Base-by-base conservation (phyloP, 1,140 invertebrate genomes). In the Berghia stephanieae region DNA sequence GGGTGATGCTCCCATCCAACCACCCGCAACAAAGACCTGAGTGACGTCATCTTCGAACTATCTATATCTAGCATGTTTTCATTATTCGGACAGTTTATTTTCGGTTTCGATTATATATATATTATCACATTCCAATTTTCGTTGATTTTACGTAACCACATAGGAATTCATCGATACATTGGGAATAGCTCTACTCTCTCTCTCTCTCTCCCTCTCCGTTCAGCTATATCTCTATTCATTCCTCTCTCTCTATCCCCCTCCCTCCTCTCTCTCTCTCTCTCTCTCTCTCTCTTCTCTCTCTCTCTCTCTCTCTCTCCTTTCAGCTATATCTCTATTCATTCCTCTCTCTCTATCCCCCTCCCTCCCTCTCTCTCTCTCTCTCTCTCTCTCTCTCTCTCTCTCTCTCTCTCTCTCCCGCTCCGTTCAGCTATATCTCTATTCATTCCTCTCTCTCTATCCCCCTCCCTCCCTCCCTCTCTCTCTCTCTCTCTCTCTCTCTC, bases 401-500 rank as follows among this genome's bases (percentile, higher is more conserved):
- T 10, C 8, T 63, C 57, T 63, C 57, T 10, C 57, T 10, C 57
- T 10, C 57, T 10, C 57, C 8, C 57, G 6, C 57, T 10, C 57
- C 8, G n/a, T 24, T 38, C 31, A 34, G 36, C 63, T 24, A 13
- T 67, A 3, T 67, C 27, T 10, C n/a, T 67, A 8, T 67, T 38
- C n/a, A n/a, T 27, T 34, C 34, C 10, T 63, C 57, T 63, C 57
- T 63, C 57, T 34, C n/a, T 6, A n/a, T 63, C 57, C n/a, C 6
- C n/a, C n/a, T 63, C n/a, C n/a, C 57, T 24, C 57, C 34, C n/a
- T 24, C n/a, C 34, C n/a, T 24, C 57, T 24, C n/a, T 63, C 57
- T 63, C 57, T 24, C 57, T 10, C 57, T 10, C 57, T 63, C 6
- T 63, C 57, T 24, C 57, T 24, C 57, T 63, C 57, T 63, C 57